Percentiles rank a stretch among this genome's conserved stretches.
Evolutionary conservation across 1,140 invertebrate species (phyloP).

Genomic region (Bombus terrestris): DNA sequence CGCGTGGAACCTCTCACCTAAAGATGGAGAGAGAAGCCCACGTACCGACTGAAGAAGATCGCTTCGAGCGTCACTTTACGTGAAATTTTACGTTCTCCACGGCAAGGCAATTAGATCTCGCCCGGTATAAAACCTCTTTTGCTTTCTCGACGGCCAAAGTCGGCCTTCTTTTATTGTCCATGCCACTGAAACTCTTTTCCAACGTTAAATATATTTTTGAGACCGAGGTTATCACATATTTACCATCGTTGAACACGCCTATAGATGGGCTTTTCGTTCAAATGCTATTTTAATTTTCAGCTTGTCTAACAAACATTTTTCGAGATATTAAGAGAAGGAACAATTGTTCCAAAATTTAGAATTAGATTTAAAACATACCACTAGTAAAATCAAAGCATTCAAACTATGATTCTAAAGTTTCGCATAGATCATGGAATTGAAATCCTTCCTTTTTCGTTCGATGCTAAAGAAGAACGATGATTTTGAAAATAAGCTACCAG

Average conservation of each 20-base stretch:
- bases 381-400: too few relatives aligned
- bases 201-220: neutral
- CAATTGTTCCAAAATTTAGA: too few relatives aligned
- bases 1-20: neutral
- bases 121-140: neutral
- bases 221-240: neutral
- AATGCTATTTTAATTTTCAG: too few relatives aligned
- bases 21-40: neutral
- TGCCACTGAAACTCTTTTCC: neutral
- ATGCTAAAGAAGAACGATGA: too few relatives aligned
- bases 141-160: neutral
- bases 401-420: too few relatives aligned
- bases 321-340: too few relatives aligned
- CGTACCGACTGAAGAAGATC: neutral
- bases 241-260: neutral
- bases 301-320: too few relatives aligned
- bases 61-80: conserved; percentile 12
- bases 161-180: neutral
- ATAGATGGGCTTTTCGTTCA: too few relatives aligned
- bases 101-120: conserved; percentile 9
- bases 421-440: too few relatives aligned
- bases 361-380: too few relatives aligned
- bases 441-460: too few relatives aligned
- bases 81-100: conserved; percentile 25
- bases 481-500: too few relatives aligned